Evolutionary conservation across 1,140 invertebrate genomes (phyloP).

Genomic region (Drosophila rhopaloa): DNA sequence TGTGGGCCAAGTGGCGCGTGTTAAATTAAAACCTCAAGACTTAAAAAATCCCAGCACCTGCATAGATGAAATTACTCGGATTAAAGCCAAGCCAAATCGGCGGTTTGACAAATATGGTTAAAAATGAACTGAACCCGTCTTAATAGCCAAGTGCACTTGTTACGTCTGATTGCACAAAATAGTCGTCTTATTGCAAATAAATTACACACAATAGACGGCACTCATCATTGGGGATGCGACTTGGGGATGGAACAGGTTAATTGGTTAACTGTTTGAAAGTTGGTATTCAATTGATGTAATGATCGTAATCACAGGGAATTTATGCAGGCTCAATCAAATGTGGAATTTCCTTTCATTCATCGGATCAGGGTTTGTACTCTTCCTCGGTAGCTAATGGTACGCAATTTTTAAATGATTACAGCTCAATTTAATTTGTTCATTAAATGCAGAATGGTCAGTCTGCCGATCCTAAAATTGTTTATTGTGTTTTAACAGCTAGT

Average conservation of each 20-base stretch:
- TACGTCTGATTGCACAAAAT: constrained; percentile 45
- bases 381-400: background rate
- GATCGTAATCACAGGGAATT: constrained; percentile 2
- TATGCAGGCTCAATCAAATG: constrained; percentile 24
- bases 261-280: constrained; percentile 34
- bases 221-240: constrained; percentile 39
- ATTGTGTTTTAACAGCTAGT: background rate
- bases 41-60: constrained; percentile 18
- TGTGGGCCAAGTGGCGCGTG: constrained; percentile 29
- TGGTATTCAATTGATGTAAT: constrained; percentile 37
- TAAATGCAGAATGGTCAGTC: background rate
- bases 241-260: constrained; percentile 33
- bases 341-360: constrained; percentile 26
- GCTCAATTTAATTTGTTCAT: background rate
- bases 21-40: constrained; percentile 36
- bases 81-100: constrained; percentile 31
- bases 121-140: constrained; percentile 12
- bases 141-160: constrained; percentile 26
- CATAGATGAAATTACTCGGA: constrained; percentile 50
- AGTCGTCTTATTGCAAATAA: constrained; percentile 37
- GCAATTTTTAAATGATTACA: background rate
- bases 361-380: background rate
- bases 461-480: background rate
- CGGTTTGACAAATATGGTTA: constrained; percentile 38
- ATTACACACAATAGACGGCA: constrained; percentile 30